Evolutionary conservation across 2,113 vertebrate species (phyloP), one percentile per base, ranked within the genome.

Genomic region (Clarias gariepinus): DNA sequence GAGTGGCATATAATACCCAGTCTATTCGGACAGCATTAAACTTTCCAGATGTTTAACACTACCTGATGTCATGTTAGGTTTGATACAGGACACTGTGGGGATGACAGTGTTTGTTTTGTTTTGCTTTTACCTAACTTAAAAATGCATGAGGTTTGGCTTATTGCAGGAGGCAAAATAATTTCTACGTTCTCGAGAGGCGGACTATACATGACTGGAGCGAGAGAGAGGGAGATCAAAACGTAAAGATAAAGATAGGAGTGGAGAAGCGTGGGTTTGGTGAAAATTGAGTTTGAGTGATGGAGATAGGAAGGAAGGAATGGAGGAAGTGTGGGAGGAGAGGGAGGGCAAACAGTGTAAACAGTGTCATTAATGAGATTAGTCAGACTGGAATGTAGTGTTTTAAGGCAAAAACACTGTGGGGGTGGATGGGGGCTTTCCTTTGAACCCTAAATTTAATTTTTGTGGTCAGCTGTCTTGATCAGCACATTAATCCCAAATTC

Each of bases 341-440:
- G 66, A 88, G 61, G 87, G 23, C 64, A 33, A 52, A 30, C 21
- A 61, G 66, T 87, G 87, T 90, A 90, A 89, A 91, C 89, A 90
- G 80, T 68, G 61, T 85, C 83, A 90, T 91, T 90, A 91, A 82
- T 69, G 78, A 74, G 79, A 90, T 90, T 89, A 89, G 66, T 77
- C 63, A 23, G 69, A 76, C 52, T 25, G 80, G 86, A 89, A 60
- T 84, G 80, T 81, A 87, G 33, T 73, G 33, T 58, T 66, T 80
- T 76, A 36, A 57, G 53, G 78, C 64, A 68, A 55, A 53, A 77
- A 53, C 18, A 52, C n/a, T 36, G 61, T 61, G 74, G 36, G 33
- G 60, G 61, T 11, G 41, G 5, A 25, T 52, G 25, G 61, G 61
- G 8, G 13, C 8, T 82, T 82, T 81, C 4, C 78, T 80, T 30